phyloP scores from a whole-genome alignment of 2,888 invertebrate genomes.

The Acanthococcus lagerstroemiae region DNA sequence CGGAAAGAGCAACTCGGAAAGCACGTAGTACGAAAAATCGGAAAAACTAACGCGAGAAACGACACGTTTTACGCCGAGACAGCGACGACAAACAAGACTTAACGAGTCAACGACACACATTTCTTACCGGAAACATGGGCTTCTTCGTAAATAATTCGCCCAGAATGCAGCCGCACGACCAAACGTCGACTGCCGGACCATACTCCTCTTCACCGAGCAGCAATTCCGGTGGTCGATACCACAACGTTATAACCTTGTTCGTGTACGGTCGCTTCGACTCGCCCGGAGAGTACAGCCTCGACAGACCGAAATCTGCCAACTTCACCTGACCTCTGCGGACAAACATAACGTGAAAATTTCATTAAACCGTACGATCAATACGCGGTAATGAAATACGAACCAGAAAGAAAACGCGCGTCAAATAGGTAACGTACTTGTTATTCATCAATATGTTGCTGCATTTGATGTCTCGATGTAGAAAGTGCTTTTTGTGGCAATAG shows the following conservation, averaged over 20 bases:
- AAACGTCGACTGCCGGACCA: conserved; percentile 95
- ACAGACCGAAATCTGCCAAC: conserved; percentile 94
- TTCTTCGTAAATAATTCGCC: conserved; percentile 96
- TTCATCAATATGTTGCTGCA: conserved; percentile 99
- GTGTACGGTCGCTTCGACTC: conserved; percentile 93
- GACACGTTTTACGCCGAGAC: no score
- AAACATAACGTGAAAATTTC: conserved; percentile 20
- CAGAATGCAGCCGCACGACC: conserved; percentile 99
- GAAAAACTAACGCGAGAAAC: no score
- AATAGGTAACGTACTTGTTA: conserved; percentile 63
- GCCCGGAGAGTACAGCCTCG: conserved; percentile 88
- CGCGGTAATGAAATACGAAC: not conserved
- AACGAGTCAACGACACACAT: not conserved
- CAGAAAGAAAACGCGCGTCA: not conserved
- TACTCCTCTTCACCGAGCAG: conserved; percentile 94
- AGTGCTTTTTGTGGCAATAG: conserved; percentile 96
- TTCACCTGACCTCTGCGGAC: conserved; percentile 87
- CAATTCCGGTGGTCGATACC: conserved; percentile 98
- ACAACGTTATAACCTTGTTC: conserved; percentile 96
- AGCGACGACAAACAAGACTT: no score
- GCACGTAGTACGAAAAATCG: no score
- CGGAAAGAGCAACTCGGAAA: no score
- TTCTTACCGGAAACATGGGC: conserved; percentile 86
- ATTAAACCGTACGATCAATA: not conserved
- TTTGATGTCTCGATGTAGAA: conserved; percentile 96